These are phyloP conservation scores for Cygnus olor DNA, from an alignment of 2,797 vertebrate species.

Conservation along the genomic window DNA sequence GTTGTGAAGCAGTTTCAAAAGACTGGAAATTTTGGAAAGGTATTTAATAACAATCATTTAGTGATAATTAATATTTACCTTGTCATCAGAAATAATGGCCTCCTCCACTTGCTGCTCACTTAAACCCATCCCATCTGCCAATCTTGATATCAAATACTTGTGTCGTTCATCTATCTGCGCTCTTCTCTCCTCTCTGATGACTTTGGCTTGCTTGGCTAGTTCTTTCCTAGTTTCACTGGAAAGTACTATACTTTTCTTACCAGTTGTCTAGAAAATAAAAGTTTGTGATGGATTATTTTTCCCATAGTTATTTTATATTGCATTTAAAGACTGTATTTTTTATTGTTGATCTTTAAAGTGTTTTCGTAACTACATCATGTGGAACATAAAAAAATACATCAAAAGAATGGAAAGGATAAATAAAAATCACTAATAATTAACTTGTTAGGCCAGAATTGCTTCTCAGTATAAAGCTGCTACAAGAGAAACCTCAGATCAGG, in stretches of 20 bases:
- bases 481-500: not conserved
- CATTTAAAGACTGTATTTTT: not conserved
- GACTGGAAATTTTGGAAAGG: not conserved
- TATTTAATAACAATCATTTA: not conserved
- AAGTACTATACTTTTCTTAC: constrained; percentile 73
- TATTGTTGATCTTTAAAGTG: not conserved
- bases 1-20: not conserved
- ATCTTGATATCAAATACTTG: constrained; percentile 79
- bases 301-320: not conserved
- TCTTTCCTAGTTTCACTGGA: constrained; percentile 81
- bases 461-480: not conserved
- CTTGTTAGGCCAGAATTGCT: not conserved
- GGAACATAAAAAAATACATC: not conserved
- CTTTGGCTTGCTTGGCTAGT: constrained; percentile 77
- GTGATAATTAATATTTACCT: constrained; percentile 70
- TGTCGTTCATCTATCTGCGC: constrained; percentile 80
- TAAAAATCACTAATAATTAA: not conserved
- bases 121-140: constrained; percentile 75
- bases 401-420: not conserved
- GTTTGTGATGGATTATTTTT: not conserved
- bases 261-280: constrained; percentile 71
- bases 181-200: constrained; percentile 80
- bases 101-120: constrained; percentile 82
- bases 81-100: constrained; percentile 81
- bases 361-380: not conserved